Conservation (phyloP, 2,888 invertebrate species). For the Rhagonycha fulva region DNA sequence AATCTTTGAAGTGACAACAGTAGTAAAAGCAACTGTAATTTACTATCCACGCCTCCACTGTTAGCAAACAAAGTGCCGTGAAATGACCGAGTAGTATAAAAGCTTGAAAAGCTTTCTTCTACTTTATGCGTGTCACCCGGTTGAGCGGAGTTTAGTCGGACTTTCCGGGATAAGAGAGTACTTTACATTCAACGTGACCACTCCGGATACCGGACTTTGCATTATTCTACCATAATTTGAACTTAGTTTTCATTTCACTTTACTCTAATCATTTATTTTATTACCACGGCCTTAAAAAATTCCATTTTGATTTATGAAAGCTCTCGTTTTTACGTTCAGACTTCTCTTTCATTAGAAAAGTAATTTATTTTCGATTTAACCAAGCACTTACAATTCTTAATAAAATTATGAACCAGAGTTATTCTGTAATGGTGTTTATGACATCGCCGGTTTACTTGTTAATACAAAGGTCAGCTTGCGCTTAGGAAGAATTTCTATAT, state of each 20-base stretch:
- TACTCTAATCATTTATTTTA: conserved; percentile 10
- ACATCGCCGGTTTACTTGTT: conserved; percentile 4
- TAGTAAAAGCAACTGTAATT: conserved; percentile 30
- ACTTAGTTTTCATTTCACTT: conserved; percentile 9
- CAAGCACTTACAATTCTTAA: neutral
- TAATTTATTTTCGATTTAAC: neutral
- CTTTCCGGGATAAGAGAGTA: conserved; percentile 35
- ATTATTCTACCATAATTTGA: conserved; percentile 11
- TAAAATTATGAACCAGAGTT: neutral
- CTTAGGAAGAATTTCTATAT: conserved; percentile 6
- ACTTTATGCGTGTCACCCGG: conserved; percentile 32
- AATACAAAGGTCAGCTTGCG: conserved; percentile 11
- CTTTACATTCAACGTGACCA: conserved; percentile 36
- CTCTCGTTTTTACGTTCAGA: neutral
- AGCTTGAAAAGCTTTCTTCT: conserved; percentile 32
- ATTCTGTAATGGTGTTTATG: conserved; percentile 6
- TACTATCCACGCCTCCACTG: conserved; percentile 31
- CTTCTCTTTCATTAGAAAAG: neutral
- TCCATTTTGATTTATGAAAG: neutral
- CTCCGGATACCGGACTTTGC: conserved; percentile 22
- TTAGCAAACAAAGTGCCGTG: conserved; percentile 32
- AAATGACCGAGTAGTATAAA: conserved; percentile 31
- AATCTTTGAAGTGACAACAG: conserved; percentile 23
- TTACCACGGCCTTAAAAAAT: neutral
- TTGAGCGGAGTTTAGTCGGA: conserved; percentile 30